Evolutionary conservation across 2,888 invertebrate genomes (phyloP).

Genomic region (Pterostichus niger): DNA sequence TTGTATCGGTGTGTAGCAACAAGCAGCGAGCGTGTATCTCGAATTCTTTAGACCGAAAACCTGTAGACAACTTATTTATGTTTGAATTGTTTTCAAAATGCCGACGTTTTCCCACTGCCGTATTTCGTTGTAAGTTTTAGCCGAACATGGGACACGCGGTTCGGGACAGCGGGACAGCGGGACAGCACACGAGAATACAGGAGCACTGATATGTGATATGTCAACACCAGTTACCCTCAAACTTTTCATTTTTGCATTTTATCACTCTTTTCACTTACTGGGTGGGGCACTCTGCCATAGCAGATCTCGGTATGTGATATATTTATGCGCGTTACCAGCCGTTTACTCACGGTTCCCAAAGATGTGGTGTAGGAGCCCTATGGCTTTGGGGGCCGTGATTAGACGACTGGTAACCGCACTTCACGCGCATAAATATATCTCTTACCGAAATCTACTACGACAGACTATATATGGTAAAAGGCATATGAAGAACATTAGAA

Average conservation of each 20-base stretch:
- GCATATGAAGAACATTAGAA: no score
- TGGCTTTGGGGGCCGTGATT: no score
- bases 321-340: no score
- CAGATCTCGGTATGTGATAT: no score
- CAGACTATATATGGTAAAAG: no score
- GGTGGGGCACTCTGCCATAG: no score
- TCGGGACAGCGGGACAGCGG: slow-evolving; percentile 48
- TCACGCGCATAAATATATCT: no score
- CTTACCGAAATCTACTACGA: no score
- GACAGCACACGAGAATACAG: slow-evolving; percentile 35
- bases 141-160: slow-evolving; percentile 66
- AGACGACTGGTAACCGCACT: no score
- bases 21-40: slow-evolving; percentile 75
- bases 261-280: no score
- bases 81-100: slow-evolving; percentile 78
- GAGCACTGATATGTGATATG: slow-evolving; percentile 21
- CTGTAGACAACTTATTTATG: slow-evolving; percentile 78
- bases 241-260: background rate
- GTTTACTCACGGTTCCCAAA: no score
- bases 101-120: slow-evolving; percentile 77
- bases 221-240: slow-evolving; percentile 6
- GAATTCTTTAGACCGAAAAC: slow-evolving; percentile 75
- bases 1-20: slow-evolving; percentile 74
- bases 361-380: no score
- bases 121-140: slow-evolving; percentile 69